Conservation (phyloP, 1,140 invertebrate genomes). For the Drosophila willistoni region DNA sequence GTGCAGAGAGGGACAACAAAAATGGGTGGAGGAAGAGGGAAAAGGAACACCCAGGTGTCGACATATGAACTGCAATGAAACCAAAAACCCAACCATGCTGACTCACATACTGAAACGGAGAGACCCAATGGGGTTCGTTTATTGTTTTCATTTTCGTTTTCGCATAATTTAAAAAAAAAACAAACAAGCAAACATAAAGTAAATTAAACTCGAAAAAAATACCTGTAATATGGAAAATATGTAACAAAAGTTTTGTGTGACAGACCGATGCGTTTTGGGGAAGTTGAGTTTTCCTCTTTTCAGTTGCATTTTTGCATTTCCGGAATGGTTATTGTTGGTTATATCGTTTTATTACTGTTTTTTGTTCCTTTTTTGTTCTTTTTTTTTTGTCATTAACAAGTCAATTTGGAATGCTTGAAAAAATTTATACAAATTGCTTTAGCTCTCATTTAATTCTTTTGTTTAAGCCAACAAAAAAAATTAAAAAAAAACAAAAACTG, state of each 20-base stretch:
- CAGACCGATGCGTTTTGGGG: constrained; percentile 51
- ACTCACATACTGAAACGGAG: constrained; percentile 40
- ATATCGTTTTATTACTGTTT: constrained; percentile 27
- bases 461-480: constrained; percentile 46
- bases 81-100: constrained; percentile 37
- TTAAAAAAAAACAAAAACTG: constrained; percentile 35
- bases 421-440: constrained; percentile 2
- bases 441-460: constrained; percentile 68
- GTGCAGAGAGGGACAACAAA: neutral
- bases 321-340: constrained; percentile 41
- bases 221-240: constrained; percentile 50
- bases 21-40: neutral
- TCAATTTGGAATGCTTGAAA: constrained; percentile 47
- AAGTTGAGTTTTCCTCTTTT: constrained; percentile 27
- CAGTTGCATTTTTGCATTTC: constrained; percentile 58
- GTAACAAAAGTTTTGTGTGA: constrained; percentile 68
- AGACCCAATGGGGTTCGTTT: constrained; percentile 24
- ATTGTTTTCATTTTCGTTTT: constrained; percentile 72
- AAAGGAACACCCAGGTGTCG: constrained; percentile 66
- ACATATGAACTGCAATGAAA: constrained; percentile 45
- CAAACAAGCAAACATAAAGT: constrained; percentile 30
- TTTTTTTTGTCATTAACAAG: constrained; percentile 66
- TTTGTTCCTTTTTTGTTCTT: constrained; percentile 27
- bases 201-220: constrained; percentile 15
- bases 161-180: constrained; percentile 71